These are phyloP conservation scores for Macrosiphum euphorbiae DNA, from an alignment of 2,888 invertebrate genomes.

Conservation along the genomic window DNA sequence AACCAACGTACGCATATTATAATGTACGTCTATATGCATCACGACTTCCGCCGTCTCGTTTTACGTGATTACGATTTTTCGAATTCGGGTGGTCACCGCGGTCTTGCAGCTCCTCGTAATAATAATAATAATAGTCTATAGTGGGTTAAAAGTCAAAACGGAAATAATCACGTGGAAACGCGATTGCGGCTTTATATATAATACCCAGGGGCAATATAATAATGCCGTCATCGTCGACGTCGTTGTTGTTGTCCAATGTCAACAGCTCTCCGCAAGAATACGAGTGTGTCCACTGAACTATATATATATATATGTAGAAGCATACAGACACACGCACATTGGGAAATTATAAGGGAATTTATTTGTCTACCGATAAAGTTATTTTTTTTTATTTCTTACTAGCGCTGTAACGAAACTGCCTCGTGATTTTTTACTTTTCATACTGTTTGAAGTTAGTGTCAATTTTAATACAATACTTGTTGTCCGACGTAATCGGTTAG, in stretches of 20 bases:
- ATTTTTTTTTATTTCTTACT: neutral
- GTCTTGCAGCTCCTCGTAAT: neutral
- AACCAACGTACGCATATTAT: neutral
- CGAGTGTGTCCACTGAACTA: neutral
- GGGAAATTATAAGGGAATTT: neutral
- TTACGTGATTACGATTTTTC: constrained; percentile 49
- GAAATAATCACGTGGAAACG: constrained; percentile 54
- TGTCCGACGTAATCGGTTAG: neutral
- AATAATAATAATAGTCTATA: constrained; percentile 36
- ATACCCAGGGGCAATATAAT: neutral
- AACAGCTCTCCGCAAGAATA: constrained; percentile 9
- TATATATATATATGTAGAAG: neutral
- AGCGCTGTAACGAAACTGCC: neutral
- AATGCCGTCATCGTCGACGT: neutral
- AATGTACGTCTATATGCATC: neutral
- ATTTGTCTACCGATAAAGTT: neutral
- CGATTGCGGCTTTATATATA: constrained; percentile 33
- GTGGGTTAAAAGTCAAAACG: constrained; percentile 43
- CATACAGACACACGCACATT: neutral
- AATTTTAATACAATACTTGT: neutral
- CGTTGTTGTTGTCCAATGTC: constrained; percentile 22
- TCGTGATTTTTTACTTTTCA: neutral
- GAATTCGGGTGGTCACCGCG: constrained; percentile 59
- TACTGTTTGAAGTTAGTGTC: too few species aligned
- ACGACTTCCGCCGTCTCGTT: constrained; percentile 14